Base-by-base conservation (phyloP, 2,113 vertebrate genomes). In the Lycocorax pyrrhopterus region DNA sequence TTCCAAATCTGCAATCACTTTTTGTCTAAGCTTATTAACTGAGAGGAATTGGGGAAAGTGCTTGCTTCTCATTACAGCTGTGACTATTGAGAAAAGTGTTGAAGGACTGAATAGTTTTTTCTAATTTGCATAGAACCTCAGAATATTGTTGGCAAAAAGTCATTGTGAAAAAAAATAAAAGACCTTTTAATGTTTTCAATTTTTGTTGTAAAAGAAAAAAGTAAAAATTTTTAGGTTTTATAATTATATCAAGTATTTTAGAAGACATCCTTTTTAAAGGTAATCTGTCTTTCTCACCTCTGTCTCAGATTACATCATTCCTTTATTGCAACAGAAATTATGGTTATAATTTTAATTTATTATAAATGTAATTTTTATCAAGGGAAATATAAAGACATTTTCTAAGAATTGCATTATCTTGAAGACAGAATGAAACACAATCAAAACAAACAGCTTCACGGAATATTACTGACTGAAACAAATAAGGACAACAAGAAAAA, bases 131-230 rank as follows among this genome's bases (percentile, higher is more conserved):
- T 3, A 26, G 2, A 43, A 55, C 9, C 12, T 44, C 72, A 84
- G 13, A 58, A 20, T 46, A 69, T 23, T 26, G 22, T 18, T 51
- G 9, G 4, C 1, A 74, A 91, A 69, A 84, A 26, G 3, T 52
- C 21, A n/a, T 25, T 52, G 10, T 25, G 10, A 33, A 67, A 69
- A 63, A 43, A 44, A 14, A 56, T 13, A 1, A 20, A 49, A 56
- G 2, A 1, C 3, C 2, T 32, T 55, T 78, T 26, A 16, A 3
- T 46, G 0, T 16, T 37, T 92, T 29, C 4, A 1, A 3, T 26
- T 39, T 55, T 46, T 74, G 12, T 27, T 16, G 10, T 23, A 63
- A 67, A 79, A 41, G 16, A 14, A n/a, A 5, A 59, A 44, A 21
- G 9, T 32, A 14, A 15, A 12, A 56, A 2, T 20, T 43, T 51